A percentile compares a stretch with the other conserved stretches of the same genome.
These are phyloP conservation scores for Drosophila kikkawai DNA, from an alignment of 1,140 invertebrate species.

Conservation along the genomic window DNA sequence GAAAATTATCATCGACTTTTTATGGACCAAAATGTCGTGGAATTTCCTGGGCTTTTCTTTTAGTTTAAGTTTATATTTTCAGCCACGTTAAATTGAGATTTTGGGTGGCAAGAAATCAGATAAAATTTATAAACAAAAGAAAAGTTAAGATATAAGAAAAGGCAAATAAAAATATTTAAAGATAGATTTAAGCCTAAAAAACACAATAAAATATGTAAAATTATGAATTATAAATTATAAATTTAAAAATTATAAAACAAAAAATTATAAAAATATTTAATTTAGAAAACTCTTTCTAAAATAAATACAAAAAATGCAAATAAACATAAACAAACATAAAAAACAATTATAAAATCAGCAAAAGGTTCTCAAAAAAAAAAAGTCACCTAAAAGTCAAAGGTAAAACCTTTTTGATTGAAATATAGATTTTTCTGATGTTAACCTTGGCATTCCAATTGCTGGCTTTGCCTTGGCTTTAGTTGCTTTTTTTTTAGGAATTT, in stretches of 20 bases:
- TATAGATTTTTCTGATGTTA: slow-evolving; percentile 1
- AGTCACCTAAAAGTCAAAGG: neutral
- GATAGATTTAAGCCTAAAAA: too few relatives aligned
- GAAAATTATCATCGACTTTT: neutral
- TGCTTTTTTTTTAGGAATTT: neutral
- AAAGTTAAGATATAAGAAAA: too few relatives aligned
- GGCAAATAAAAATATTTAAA: too few relatives aligned
- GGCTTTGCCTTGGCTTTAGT: neutral
- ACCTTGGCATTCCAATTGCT: slow-evolving; percentile 11
- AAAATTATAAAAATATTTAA: too few relatives aligned
- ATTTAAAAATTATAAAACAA: too few relatives aligned
- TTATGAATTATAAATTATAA: too few relatives aligned
- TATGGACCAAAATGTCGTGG: neutral
- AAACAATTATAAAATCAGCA: neutral
- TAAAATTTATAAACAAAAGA: too few relatives aligned
- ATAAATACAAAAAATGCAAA: too few relatives aligned
- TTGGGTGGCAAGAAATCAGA: neutral
- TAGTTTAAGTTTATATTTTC: neutral
- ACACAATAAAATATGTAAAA: too few relatives aligned
- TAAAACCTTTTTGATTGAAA: neutral
- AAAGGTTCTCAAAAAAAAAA: neutral
- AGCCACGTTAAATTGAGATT: neutral
- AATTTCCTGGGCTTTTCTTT: neutral
- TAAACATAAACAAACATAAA: too few relatives aligned
- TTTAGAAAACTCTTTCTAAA: too few relatives aligned